Percentiles rank a stretch among this genome's conserved stretches.
phyloP scores from a whole-genome alignment of 2,113 vertebrate species.

The Hippolais icterina region DNA sequence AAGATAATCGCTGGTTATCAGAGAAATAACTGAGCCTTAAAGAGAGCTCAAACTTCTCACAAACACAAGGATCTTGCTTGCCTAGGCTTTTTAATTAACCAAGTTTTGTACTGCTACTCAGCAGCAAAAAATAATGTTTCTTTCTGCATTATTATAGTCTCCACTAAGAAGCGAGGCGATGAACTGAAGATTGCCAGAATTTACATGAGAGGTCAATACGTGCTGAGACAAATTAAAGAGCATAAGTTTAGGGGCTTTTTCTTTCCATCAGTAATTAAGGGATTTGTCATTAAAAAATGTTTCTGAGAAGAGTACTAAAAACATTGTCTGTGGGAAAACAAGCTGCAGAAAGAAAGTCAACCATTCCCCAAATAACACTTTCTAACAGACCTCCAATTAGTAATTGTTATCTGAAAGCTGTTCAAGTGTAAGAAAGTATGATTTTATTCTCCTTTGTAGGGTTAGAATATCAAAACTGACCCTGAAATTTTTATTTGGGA shows the following conservation, averaged over 20 bases:
- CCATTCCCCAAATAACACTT: slow-evolving; percentile 50
- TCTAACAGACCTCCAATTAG: slow-evolving; percentile 47
- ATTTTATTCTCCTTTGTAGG: neutral
- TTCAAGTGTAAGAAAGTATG: slow-evolving; percentile 22
- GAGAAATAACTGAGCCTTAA: slow-evolving; percentile 39
- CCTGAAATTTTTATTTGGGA: neutral
- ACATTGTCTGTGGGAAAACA: neutral
- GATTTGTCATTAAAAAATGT: slow-evolving; percentile 34
- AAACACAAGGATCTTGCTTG: slow-evolving; percentile 1
- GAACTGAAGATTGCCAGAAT: slow-evolving; percentile 34
- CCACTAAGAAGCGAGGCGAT: neutral
- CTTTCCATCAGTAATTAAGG: slow-evolving; percentile 44
- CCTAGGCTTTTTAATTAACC: slow-evolving; percentile 33
- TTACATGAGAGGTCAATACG: slow-evolving; percentile 44
- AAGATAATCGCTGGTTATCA: slow-evolving; percentile 42
- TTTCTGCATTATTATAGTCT: slow-evolving; percentile 2
- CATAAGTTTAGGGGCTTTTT: neutral
- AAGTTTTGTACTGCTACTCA: neutral
- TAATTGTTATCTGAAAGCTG: slow-evolving; percentile 49
- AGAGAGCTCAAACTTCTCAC: neutral
- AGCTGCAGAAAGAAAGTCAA: slow-evolving; percentile 28
- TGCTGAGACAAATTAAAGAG: slow-evolving; percentile 54
- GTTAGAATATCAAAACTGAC: slow-evolving; percentile 7
- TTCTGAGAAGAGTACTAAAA: slow-evolving; percentile 57
- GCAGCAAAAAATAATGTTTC: neutral